Conservation (phyloP, 2,888 invertebrate species). For the Gonocerus acuteangulatus region DNA sequence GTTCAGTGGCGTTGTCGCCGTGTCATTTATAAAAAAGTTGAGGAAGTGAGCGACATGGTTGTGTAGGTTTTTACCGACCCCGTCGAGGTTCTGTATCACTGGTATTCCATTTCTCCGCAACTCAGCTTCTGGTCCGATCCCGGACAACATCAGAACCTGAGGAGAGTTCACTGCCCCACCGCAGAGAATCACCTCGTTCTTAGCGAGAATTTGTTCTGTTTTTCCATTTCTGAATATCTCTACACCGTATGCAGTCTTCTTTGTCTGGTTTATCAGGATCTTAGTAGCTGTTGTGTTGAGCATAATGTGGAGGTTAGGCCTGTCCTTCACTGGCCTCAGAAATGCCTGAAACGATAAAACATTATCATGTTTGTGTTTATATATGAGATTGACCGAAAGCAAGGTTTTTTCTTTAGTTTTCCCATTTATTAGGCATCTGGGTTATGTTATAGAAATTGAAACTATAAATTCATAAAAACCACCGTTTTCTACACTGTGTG, state of each 20-base stretch:
- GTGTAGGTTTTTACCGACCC: conserved; percentile 77
- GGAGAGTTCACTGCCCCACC: conserved; percentile 89
- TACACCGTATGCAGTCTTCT: conserved; percentile 59
- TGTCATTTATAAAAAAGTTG: conserved; percentile 73
- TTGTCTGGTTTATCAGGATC: conserved; percentile 60
- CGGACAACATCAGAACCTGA: conserved; percentile 83
- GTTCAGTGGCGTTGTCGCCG: conserved; percentile 76
- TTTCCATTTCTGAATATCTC: conserved; percentile 38
- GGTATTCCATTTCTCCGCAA: conserved; percentile 55
- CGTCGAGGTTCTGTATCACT: conserved; percentile 61
- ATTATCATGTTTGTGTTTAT: too few relatives aligned
- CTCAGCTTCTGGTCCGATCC: conserved; percentile 71
- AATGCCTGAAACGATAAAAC: conserved; percentile 54
- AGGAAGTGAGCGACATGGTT: conserved; percentile 76
- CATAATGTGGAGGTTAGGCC: conserved; percentile 73
- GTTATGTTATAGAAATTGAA: too few relatives aligned
- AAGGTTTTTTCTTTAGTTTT: too few relatives aligned
- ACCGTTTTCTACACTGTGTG: too few relatives aligned
- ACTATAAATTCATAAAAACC: too few relatives aligned
- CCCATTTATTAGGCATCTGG: too few relatives aligned
- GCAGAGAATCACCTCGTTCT: conserved; percentile 56
- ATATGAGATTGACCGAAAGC: too few relatives aligned
- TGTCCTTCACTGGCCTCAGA: conserved; percentile 64
- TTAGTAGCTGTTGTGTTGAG: conserved; percentile 72
- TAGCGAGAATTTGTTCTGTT: conserved; percentile 48